These are phyloP conservation scores for Pocillopora meandrina DNA, from an alignment of 92 coral and sea anemone species.

Conservation along the genomic window DNA sequence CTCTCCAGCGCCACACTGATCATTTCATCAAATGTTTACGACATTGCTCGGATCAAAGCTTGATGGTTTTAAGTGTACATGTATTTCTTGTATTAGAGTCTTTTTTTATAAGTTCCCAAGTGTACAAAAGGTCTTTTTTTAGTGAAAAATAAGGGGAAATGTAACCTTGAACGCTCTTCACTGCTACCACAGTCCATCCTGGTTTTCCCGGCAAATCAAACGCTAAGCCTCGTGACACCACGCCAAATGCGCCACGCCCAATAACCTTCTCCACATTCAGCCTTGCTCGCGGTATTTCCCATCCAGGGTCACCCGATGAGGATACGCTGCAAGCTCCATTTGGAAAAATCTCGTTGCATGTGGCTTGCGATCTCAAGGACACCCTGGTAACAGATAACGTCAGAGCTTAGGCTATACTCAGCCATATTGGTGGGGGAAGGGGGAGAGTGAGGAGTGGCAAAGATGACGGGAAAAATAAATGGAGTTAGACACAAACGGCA, in stretches of 20 bases:
- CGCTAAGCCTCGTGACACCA: slow-evolving; percentile 63
- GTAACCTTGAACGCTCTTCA: slow-evolving; percentile 61
- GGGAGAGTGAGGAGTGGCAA: too few relatives aligned
- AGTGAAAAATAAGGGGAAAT: background rate
- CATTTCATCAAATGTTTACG: too few relatives aligned
- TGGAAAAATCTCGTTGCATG: background rate
- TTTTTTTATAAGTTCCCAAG: too few relatives aligned
- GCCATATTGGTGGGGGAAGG: background rate
- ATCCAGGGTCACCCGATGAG: slow-evolving; percentile 41
- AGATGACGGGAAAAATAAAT: too few relatives aligned
- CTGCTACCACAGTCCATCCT: slow-evolving; percentile 69
- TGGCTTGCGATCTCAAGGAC: background rate
- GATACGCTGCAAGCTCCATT: background rate
- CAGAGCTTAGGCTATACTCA: background rate
- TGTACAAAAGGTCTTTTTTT: too few relatives aligned
- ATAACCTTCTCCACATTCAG: slow-evolving; percentile 58
- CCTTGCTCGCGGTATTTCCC: slow-evolving; percentile 62
- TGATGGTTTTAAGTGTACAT: too few relatives aligned
- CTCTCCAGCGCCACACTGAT: too few relatives aligned
- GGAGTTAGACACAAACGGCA: too few relatives aligned
- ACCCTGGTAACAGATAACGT: background rate
- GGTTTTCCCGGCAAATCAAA: slow-evolving; percentile 44
- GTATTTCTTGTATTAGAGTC: too few relatives aligned
- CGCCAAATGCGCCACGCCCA: slow-evolving; percentile 73
- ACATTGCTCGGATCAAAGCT: too few relatives aligned